A percentile compares a stretch with the other conserved stretches of the same genome.
phyloP scores from a whole-genome alignment of 2,888 invertebrate genomes.

The Asteroscopus sphinx region DNA sequence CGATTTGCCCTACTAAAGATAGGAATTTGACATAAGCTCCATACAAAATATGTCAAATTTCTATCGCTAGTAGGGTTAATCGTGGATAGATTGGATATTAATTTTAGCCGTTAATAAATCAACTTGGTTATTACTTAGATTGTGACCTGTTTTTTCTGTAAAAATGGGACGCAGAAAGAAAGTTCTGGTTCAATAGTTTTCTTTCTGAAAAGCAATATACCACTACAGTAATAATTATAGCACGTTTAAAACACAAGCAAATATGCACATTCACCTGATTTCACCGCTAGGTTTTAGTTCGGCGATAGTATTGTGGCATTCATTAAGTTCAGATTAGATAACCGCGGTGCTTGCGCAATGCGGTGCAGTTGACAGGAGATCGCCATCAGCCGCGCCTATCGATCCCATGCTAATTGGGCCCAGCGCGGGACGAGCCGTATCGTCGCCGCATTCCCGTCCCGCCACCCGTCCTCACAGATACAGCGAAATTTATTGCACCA shows the following conservation, averaged over 20 bases:
- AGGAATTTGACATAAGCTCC: too few relatives aligned
- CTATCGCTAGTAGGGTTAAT: too few relatives aligned
- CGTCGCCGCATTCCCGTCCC: conserved; percentile 79
- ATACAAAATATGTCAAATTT: too few relatives aligned
- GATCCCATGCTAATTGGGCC: conserved; percentile 89
- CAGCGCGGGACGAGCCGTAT: conserved; percentile 77
- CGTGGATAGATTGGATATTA: too few relatives aligned
- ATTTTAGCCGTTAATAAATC: too few relatives aligned
- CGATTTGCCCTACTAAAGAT: too few relatives aligned
- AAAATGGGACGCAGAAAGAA: not conserved
- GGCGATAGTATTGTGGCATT: conserved; percentile 79
- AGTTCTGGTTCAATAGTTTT: not conserved
- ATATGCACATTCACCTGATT: conserved; percentile 29
- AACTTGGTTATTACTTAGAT: conserved; percentile 2
- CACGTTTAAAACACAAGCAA: conserved; percentile 4
- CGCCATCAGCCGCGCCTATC: conserved; percentile 86
- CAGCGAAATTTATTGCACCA: conserved; percentile 89
- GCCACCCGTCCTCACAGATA: conserved; percentile 83
- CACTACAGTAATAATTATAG: not conserved
- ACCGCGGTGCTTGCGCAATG: conserved; percentile 79
- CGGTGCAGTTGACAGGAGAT: conserved; percentile 82
- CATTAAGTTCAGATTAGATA: conserved; percentile 87
- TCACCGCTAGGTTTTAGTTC: conserved; percentile 55
- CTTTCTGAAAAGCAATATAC: not conserved
- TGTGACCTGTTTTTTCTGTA: not conserved